Conservation (phyloP, 2,888 invertebrate species). For the Ophion slaviceki region DNA sequence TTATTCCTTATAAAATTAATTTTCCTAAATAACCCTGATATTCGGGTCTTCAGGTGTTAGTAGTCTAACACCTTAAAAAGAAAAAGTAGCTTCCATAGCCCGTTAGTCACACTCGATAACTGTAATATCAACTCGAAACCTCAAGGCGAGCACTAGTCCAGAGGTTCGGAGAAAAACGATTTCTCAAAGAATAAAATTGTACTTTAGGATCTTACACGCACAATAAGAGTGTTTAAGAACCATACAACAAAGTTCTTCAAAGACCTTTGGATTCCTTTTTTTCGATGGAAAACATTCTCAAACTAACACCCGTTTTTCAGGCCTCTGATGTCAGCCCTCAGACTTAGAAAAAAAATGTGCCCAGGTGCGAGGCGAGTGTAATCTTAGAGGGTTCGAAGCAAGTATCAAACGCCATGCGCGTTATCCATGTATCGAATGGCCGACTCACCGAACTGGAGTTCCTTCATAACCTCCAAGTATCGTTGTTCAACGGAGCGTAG, state of each 20-base stretch:
- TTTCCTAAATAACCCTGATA: too few species aligned
- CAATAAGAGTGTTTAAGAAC: background rate
- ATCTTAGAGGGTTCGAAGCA: background rate
- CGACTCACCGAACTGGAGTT: constrained; percentile 92
- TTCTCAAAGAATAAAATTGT: background rate
- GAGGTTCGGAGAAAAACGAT: background rate
- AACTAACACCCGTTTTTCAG: background rate
- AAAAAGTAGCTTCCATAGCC: background rate
- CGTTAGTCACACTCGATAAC: background rate
- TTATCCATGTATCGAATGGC: constrained; percentile 15
- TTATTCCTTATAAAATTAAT: too few species aligned
- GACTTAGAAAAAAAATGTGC: background rate
- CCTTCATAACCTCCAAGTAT: constrained; percentile 94
- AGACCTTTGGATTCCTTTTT: too few species aligned
- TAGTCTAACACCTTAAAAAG: background rate
- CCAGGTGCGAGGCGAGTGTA: background rate
- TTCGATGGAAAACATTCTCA: background rate
- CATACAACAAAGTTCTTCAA: too few species aligned
- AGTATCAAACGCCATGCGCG: too few species aligned
- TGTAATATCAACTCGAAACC: background rate
- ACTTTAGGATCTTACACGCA: background rate
- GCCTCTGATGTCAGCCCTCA: background rate
- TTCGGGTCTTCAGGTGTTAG: too few species aligned
- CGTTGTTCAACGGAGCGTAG: constrained; percentile 88
- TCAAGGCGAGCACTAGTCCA: background rate